Evolutionary conservation across 2,797 vertebrate species (phyloP).

Genomic region (Brachyrhaphis roseni): DNA sequence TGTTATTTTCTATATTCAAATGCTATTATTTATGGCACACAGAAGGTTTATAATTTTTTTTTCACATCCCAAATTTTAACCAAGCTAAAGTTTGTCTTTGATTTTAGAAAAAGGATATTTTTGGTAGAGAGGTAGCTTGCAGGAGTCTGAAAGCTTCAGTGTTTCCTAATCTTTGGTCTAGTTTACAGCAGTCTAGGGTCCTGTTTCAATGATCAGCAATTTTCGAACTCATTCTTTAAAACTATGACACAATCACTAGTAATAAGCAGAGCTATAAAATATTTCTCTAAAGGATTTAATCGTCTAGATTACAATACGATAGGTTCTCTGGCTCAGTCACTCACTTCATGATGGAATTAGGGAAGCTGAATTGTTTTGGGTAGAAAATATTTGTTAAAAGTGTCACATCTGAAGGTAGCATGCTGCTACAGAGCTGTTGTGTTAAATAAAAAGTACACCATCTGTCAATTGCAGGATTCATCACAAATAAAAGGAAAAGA

Average conservation of each 20-base stretch:
- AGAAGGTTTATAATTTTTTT: neutral
- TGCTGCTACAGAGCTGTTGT: neutral
- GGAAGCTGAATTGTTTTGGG: neutral
- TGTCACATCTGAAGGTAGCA: neutral
- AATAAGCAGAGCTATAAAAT: neutral
- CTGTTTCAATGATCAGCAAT: neutral
- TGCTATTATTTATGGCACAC: neutral
- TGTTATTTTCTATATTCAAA: neutral
- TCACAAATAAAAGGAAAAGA: neutral
- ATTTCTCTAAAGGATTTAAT: neutral
- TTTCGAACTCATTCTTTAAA: neutral
- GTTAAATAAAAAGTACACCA: neutral
- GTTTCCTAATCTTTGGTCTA: neutral
- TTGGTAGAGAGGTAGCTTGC: neutral
- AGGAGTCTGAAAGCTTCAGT: neutral
- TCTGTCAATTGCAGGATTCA: neutral
- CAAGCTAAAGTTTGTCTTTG: neutral
- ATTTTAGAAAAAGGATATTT: neutral
- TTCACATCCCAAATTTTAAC: neutral
- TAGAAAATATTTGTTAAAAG: neutral
- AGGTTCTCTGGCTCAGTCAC: neutral
- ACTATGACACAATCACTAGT: neutral
- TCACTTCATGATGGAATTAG: neutral
- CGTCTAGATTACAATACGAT: neutral
- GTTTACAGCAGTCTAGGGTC: too few species aligned